These are phyloP conservation scores for Lordiphosa mommai DNA, from an alignment of 1,140 invertebrate species.

Conservation along the genomic window DNA sequence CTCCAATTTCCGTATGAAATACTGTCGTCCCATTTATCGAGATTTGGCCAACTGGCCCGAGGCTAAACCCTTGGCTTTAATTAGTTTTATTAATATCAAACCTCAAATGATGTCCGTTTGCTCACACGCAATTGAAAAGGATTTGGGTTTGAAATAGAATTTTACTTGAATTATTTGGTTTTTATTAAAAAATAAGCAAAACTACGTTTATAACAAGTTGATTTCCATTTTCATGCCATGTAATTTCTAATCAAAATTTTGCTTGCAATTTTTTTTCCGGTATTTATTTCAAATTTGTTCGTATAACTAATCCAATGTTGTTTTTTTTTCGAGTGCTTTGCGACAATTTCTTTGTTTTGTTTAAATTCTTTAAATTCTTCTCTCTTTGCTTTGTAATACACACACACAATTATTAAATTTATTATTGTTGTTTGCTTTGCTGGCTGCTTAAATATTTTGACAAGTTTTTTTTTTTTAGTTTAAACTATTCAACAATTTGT, in stretches of 20 bases:
- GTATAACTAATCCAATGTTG: slow-evolving; percentile 69
- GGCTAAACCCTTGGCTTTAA: slow-evolving; percentile 84
- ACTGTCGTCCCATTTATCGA: slow-evolving; percentile 91
- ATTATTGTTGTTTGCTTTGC: slow-evolving; percentile 69
- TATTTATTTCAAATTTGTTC: slow-evolving; percentile 37
- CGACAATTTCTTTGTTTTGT: slow-evolving; percentile 36
- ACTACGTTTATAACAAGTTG: slow-evolving; percentile 80
- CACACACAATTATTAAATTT: slow-evolving; percentile 71
- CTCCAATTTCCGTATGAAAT: slow-evolving; percentile 94
- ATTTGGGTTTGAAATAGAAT: slow-evolving; percentile 82
- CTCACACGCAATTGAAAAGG: slow-evolving; percentile 87
- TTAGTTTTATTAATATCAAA: slow-evolving; percentile 86
- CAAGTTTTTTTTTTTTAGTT: slow-evolving; percentile 48
- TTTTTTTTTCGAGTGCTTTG: slow-evolving; percentile 45
- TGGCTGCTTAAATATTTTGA: slow-evolving; percentile 62
- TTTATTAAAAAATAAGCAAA: slow-evolving; percentile 80
- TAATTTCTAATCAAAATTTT: slow-evolving; percentile 55
- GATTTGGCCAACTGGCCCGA: slow-evolving; percentile 91
- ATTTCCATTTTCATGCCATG: slow-evolving; percentile 67
- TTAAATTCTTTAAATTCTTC: slow-evolving; percentile 75
- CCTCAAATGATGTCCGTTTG: slow-evolving; percentile 91
- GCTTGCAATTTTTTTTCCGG: slow-evolving; percentile 43
- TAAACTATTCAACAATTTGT: slow-evolving; percentile 74
- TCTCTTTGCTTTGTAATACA: slow-evolving; percentile 27
- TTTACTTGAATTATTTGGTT: slow-evolving; percentile 73